These are phyloP conservation scores for Ruditapes philippinarum DNA, from an alignment of 1,140 invertebrate genomes.

Conservation along the genomic window DNA sequence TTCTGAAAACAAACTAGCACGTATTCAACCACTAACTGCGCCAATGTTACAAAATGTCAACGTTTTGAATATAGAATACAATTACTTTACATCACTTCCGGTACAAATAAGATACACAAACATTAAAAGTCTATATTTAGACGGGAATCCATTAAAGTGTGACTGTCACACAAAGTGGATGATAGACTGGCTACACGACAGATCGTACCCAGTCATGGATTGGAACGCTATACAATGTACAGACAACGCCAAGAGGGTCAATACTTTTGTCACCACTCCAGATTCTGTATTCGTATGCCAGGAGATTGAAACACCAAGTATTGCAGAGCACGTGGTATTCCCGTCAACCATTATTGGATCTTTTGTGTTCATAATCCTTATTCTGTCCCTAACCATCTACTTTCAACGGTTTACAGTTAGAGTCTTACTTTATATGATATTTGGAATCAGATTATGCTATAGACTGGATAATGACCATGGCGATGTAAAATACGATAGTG, in stretches of 20 bases:
- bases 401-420: neutral
- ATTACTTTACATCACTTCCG: neutral
- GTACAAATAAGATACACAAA: neutral
- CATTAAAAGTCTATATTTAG: neutral
- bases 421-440: neutral
- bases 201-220: neutral
- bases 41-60: neutral
- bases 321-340: neutral
- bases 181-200: neutral
- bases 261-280: neutral
- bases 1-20: neutral
- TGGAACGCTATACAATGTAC: neutral
- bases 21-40: neutral
- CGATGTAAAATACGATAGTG: neutral
- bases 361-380: neutral
- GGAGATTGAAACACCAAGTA: neutral
- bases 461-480: neutral
- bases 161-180: conserved; percentile 7
- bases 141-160: neutral
- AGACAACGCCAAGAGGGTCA: neutral
- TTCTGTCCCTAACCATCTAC: neutral
- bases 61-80: neutral
- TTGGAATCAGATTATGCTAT: neutral
- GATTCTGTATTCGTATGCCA: neutral
- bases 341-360: neutral